Conservation (phyloP, 1,140 invertebrate genomes). For the Diprion similis region DNA sequence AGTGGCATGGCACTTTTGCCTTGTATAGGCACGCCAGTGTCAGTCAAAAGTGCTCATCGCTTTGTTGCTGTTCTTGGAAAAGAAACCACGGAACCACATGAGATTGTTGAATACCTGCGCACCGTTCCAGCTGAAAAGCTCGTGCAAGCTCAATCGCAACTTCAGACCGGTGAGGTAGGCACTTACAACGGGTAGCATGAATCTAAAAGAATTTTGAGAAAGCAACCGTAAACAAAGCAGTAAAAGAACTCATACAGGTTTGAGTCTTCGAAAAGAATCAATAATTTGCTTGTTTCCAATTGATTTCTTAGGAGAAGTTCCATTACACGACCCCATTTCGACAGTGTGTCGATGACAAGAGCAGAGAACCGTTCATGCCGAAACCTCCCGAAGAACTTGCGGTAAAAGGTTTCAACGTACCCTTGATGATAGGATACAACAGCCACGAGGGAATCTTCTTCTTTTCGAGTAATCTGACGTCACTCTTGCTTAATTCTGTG, state of each 20-base stretch:
- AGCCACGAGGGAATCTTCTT: slow-evolving; percentile 36
- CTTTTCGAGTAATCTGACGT: slow-evolving; percentile 45
- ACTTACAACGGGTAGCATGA: too few species aligned
- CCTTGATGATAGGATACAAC: slow-evolving; percentile 20
- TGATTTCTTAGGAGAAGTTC: neutral
- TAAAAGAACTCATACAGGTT: too few species aligned
- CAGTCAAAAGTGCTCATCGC: slow-evolving; percentile 44
- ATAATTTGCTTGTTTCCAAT: too few species aligned
- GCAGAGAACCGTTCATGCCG: slow-evolving; percentile 3
- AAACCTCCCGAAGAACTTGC: neutral
- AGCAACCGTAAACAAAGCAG: too few species aligned
- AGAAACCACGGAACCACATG: slow-evolving; percentile 49
- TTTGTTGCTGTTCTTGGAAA: slow-evolving; percentile 55
- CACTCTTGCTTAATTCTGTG: too few species aligned
- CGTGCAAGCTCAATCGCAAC: slow-evolving; percentile 30
- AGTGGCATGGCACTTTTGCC: slow-evolving; percentile 56
- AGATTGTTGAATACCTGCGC: slow-evolving; percentile 54
- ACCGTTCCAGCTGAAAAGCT: slow-evolving; percentile 45
- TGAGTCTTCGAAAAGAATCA: too few species aligned
- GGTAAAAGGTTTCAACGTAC: slow-evolving; percentile 12
- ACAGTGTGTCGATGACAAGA: neutral
- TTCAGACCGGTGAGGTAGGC: slow-evolving; percentile 24
- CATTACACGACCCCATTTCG: neutral
- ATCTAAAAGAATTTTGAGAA: too few species aligned
- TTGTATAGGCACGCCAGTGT: slow-evolving; percentile 45